A percentile compares a stretch with the other conserved stretches of the same genome.
Evolutionary conservation across 92 coral and sea anemone species (phyloP).

Genomic region (Palythoa heliodiscus): DNA sequence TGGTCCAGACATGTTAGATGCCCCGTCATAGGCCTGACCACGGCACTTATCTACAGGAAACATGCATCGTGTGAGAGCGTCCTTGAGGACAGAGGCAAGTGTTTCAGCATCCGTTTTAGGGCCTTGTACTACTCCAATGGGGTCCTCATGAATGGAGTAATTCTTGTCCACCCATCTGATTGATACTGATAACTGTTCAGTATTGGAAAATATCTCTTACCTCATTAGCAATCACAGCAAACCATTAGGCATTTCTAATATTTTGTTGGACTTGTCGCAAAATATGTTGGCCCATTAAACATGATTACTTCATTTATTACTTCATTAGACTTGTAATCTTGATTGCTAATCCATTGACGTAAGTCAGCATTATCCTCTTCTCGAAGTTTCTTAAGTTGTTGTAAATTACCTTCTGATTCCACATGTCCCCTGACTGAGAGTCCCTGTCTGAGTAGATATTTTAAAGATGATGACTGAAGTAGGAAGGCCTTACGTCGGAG

Average conservation of each 20-base stretch:
- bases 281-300: no score
- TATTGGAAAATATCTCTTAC: no score
- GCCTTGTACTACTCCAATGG: background rate
- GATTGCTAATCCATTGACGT: background rate
- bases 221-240: no score
- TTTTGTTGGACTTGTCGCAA: no score
- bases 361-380: background rate
- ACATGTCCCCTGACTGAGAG: background rate
- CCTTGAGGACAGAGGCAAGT: background rate
- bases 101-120: background rate
- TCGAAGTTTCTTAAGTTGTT: background rate
- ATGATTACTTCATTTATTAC: no score
- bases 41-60: background rate
- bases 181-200: background rate
- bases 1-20: background rate
- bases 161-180: slow-evolving; percentile 5
- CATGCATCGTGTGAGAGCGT: background rate
- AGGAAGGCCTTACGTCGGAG: background rate
- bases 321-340: no score
- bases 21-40: slow-evolving; percentile 2
- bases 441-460: background rate
- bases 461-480: background rate
- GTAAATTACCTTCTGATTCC: slow-evolving; percentile 1
- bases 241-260: no score
- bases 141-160: background rate